Evolutionary conservation across 2,113 vertebrate genomes (phyloP).

Genomic region (Neogobius melanostomus): DNA sequence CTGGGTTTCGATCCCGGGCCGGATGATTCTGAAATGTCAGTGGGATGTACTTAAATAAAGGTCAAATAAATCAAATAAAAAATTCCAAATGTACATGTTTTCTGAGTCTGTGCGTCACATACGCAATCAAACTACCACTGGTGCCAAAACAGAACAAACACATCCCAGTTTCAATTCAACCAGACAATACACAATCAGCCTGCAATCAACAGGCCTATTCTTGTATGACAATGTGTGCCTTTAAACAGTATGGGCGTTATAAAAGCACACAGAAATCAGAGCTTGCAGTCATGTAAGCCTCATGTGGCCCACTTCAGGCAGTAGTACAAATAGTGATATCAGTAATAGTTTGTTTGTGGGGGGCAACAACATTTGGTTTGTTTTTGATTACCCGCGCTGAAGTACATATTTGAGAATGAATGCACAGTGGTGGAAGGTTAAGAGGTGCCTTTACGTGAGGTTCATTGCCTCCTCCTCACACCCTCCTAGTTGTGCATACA

Average conservation of each 20-base stretch:
- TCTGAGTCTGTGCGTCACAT: no score
- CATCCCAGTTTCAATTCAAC: neutral
- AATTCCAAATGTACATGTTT: no score
- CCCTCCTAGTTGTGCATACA: slow-evolving; percentile 79
- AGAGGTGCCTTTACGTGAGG: slow-evolving; percentile 84
- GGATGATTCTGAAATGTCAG: no score
- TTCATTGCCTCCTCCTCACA: slow-evolving; percentile 86
- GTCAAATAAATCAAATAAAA: no score
- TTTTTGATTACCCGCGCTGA: neutral
- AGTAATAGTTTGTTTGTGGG: neutral
- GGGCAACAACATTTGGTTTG: neutral
- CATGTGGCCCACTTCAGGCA: neutral
- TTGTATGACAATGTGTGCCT: slow-evolving; percentile 25
- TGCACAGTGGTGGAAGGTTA: slow-evolving; percentile 25
- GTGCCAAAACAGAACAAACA: neutral
- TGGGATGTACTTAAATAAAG: no score
- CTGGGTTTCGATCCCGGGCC: no score
- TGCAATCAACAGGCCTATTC: slow-evolving; percentile 11
- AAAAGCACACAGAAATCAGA: slow-evolving; percentile 11
- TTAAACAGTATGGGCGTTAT: slow-evolving; percentile 18
- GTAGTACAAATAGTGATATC: neutral
- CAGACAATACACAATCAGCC: slow-evolving; percentile 11
- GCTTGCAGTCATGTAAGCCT: neutral
- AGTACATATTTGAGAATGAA: slow-evolving; percentile 13
- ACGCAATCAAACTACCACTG: no score